Conservation (phyloP, 2,113 vertebrate species). For the Proterorhinus semilunaris region DNA sequence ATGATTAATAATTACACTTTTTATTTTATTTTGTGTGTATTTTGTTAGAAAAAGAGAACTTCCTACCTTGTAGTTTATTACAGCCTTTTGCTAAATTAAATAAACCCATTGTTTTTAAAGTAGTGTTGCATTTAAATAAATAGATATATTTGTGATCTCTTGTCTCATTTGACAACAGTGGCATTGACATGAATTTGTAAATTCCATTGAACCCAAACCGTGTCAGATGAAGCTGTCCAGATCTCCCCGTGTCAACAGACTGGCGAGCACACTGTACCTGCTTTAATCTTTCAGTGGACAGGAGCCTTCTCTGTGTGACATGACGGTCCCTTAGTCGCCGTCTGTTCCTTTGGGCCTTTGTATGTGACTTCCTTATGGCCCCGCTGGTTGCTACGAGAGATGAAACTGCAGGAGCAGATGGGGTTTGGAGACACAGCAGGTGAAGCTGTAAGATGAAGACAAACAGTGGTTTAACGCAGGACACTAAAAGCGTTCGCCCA, state of each 20-base stretch:
- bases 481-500: constrained; percentile 23
- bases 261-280: not conserved
- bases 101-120: not conserved
- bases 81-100: not conserved
- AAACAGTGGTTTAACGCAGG: constrained; percentile 48
- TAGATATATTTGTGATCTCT: not conserved
- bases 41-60: too few species aligned
- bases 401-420: constrained; percentile 70
- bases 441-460: constrained; percentile 58
- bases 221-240: constrained; percentile 9
- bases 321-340: constrained; percentile 32
- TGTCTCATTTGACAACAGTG: not conserved
- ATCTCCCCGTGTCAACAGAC: constrained; percentile 2
- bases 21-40: too few species aligned
- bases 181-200: not conserved
- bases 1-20: too few species aligned
- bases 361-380: constrained; percentile 59
- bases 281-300: constrained; percentile 11
- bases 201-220: not conserved
- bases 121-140: too few species aligned
- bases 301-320: constrained; percentile 35
- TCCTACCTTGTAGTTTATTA: too few species aligned
- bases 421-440: constrained; percentile 72
- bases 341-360: constrained; percentile 51
- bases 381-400: constrained; percentile 63